Evolutionary conservation across 2,888 invertebrate species (phyloP).

Genomic region (Cynaeus angustus): DNA sequence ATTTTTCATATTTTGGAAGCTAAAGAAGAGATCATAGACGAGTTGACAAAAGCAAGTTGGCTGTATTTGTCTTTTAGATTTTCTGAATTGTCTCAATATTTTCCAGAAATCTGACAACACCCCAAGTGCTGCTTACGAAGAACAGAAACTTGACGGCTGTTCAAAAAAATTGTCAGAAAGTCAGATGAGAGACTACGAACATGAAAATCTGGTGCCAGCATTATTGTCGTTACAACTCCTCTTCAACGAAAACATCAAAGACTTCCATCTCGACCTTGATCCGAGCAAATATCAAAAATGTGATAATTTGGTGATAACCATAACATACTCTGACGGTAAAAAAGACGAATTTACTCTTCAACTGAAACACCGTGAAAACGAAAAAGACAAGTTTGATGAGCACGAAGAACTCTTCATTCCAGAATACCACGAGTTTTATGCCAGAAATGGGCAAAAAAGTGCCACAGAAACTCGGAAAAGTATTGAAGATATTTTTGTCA

Average conservation of each 20-base stretch:
- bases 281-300: slow-evolving; percentile 5
- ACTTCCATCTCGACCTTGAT: background rate
- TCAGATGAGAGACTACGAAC: background rate
- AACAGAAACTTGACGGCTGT: too few species aligned
- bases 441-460: slow-evolving; percentile 11
- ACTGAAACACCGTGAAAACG: slow-evolving; percentile 11
- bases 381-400: background rate
- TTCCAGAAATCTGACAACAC: too few species aligned
- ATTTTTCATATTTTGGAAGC: background rate
- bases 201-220: slow-evolving; percentile 12
- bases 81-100: too few species aligned
- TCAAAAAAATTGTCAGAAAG: background rate
- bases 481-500: background rate
- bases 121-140: background rate
- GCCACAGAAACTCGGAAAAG: background rate
- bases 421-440: background rate
- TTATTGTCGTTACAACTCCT: slow-evolving; percentile 1
- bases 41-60: too few species aligned
- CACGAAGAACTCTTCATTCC: background rate
- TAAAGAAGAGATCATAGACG: background rate
- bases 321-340: background rate
- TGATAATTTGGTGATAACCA: background rate
- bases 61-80: too few species aligned
- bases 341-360: slow-evolving; percentile 7
- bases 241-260: background rate